phyloP scores from a whole-genome alignment of 2,888 invertebrate genomes.

The Andrena dorsata region DNA sequence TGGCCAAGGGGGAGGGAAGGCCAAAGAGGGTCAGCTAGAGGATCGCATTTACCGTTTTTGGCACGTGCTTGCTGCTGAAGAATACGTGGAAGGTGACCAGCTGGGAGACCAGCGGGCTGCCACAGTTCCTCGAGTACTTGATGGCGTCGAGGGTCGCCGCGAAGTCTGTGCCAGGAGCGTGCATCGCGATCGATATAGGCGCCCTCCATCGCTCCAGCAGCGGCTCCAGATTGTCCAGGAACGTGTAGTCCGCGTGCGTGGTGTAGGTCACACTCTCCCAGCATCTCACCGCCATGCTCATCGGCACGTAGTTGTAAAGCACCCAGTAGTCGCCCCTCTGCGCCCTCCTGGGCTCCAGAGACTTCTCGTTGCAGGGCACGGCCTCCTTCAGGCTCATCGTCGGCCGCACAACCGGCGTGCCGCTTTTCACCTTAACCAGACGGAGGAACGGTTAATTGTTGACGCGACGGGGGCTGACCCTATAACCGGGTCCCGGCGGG shows the following conservation, averaged over 20 bases:
- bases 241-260: constrained; percentile 96
- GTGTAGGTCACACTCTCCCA: constrained; percentile 96
- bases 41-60: constrained; percentile 87
- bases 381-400: constrained; percentile 84
- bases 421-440: constrained; percentile 52
- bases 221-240: constrained; percentile 95
- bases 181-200: constrained; percentile 94
- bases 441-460: constrained; percentile 7
- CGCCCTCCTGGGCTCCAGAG: constrained; percentile 87
- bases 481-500: constrained; percentile 3
- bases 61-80: constrained; percentile 94
- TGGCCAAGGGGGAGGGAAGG: background rate
- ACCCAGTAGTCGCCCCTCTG: constrained; percentile 95
- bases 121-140: constrained; percentile 92
- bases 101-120: constrained; percentile 90
- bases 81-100: constrained; percentile 95
- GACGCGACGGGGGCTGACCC: background rate
- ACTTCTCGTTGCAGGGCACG: constrained; percentile 89
- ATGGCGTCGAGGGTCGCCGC: constrained; percentile 92
- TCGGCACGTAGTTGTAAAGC: constrained; percentile 93
- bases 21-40: background rate
- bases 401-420: constrained; percentile 56
- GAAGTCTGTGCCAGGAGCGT: constrained; percentile 95
- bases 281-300: constrained; percentile 89
- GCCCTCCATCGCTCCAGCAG: constrained; percentile 95